Percentiles rank a stretch among this genome's conserved stretches.
These are phyloP conservation scores for Lepilemur septentrionalis DNA, from an alignment of 2,797 vertebrate genomes.

Conservation along the genomic window DNA sequence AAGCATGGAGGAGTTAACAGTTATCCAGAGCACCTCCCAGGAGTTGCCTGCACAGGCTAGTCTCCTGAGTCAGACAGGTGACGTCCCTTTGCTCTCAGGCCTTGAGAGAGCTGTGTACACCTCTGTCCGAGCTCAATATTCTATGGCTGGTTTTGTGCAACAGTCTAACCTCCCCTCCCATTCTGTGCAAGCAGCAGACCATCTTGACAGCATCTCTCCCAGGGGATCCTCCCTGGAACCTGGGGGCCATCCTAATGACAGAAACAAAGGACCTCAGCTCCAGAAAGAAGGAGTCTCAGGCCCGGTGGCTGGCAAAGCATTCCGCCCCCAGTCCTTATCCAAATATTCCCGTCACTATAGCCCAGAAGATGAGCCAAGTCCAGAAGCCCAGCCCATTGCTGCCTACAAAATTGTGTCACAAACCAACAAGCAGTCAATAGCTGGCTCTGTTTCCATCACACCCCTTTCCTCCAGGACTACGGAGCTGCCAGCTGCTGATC, in stretches of 20 bases:
- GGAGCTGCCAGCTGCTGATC: conserved; percentile 86
- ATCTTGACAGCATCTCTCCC: conserved; percentile 64
- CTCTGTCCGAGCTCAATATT: conserved; percentile 60
- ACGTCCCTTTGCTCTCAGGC: conserved; percentile 56
- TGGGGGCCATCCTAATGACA: conserved; percentile 54
- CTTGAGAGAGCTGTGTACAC: conserved; percentile 34
- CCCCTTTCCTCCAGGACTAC: conserved; percentile 87
- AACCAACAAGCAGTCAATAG: conserved; percentile 84
- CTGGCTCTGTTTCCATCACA: conserved; percentile 88
- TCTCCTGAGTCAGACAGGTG: conserved; percentile 42
- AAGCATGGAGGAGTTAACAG: conserved; percentile 81
- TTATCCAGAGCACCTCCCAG: conserved; percentile 41
- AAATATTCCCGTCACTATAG: conserved; percentile 97
- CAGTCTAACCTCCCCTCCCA: conserved; percentile 84
- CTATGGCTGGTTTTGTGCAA: conserved; percentile 62
- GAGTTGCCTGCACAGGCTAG: not conserved
- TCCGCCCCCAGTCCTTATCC: conserved; percentile 92
- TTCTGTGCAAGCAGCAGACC: conserved; percentile 76
- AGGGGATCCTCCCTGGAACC: conserved; percentile 63
- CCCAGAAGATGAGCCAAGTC: conserved; percentile 83
- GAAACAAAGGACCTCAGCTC: conserved; percentile 64
- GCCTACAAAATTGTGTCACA: conserved; percentile 87
- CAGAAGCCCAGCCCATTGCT: conserved; percentile 83
- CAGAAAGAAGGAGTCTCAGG: conserved; percentile 75
- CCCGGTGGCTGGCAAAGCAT: conserved; percentile 84